A percentile compares a stretch with the other conserved stretches of the same genome.
phyloP scores from a whole-genome alignment of 1,140 invertebrate genomes.

The Drosophila yakuba region DNA sequence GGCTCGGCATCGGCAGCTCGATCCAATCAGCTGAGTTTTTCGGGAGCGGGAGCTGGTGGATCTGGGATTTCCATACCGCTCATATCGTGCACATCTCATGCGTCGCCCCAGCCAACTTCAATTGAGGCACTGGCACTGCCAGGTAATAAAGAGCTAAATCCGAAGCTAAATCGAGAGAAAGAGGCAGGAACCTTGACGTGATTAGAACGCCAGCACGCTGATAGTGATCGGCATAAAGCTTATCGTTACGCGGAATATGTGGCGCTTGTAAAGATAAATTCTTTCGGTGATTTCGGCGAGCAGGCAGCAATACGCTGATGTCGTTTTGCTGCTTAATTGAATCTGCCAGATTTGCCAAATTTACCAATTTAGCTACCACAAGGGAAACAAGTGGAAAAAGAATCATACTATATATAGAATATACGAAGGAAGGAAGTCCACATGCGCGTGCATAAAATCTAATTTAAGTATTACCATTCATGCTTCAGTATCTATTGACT shows the following conservation, averaged over 20 bases:
- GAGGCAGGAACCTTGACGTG: slow-evolving; percentile 54
- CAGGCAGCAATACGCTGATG: neutral
- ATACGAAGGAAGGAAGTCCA: too few species aligned
- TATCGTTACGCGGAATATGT: slow-evolving; percentile 68
- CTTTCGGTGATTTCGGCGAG: slow-evolving; percentile 33
- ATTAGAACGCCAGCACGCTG: slow-evolving; percentile 35
- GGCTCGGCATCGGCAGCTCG: neutral
- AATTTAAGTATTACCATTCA: too few species aligned
- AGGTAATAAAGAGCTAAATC: slow-evolving; percentile 16
- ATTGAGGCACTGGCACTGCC: slow-evolving; percentile 38
- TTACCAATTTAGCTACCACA: slow-evolving; percentile 21
- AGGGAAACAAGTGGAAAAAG: neutral
- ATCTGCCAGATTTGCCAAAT: slow-evolving; percentile 42
- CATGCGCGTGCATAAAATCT: too few species aligned
- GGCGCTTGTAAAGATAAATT: slow-evolving; percentile 67
- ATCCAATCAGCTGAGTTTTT: slow-evolving; percentile 10
- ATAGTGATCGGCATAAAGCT: slow-evolving; percentile 74
- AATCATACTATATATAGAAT: too few species aligned
- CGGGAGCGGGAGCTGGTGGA: slow-evolving; percentile 23
- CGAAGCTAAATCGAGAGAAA: neutral
- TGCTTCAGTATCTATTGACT: too few species aligned
- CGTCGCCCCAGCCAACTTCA: slow-evolving; percentile 37
- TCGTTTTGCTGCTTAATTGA: slow-evolving; percentile 47
- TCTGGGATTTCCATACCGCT: slow-evolving; percentile 24
- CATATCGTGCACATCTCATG: slow-evolving; percentile 19